These are phyloP conservation scores for Crossocerus cetratus DNA, from an alignment of 2,888 invertebrate genomes.

Conservation along the genomic window DNA sequence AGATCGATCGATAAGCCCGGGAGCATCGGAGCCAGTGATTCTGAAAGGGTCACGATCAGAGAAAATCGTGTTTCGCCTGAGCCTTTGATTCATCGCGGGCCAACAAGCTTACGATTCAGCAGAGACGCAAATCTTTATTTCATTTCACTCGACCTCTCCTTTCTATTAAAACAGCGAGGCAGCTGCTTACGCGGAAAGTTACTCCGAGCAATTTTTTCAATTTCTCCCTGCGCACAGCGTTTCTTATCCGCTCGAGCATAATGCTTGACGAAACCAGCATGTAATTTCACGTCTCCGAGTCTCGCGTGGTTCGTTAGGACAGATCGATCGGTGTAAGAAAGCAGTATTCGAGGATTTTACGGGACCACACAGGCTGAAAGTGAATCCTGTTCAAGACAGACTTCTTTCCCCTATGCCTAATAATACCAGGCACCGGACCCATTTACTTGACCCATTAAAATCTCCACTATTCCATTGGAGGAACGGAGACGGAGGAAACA, in stretches of 20 bases:
- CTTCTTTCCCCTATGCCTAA: no score
- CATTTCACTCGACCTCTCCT: background rate
- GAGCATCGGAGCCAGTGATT: no score
- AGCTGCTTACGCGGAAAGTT: background rate
- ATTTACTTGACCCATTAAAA: no score
- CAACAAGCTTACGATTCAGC: background rate
- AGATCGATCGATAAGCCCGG: background rate
- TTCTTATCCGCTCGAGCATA: background rate
- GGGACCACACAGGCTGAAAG: no score
- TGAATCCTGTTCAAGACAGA: no score
- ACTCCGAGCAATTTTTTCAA: background rate
- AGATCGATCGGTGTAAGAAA: no score
- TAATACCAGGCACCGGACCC: no score
- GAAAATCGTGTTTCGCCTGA: conserved; percentile 9
- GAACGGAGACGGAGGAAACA: no score
- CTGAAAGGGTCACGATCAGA: background rate
- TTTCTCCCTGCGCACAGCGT: background rate
- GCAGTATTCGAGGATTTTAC: no score
- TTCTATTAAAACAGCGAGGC: background rate
- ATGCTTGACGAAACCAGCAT: background rate
- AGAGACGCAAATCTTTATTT: background rate
- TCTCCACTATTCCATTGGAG: no score
- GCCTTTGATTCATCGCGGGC: conserved; percentile 16
- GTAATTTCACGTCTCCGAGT: no score
- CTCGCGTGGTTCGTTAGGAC: no score